Evolutionary conservation across 2,888 invertebrate species (phyloP), one percentile per base, ranked within the genome.

Genomic region (Caenorhabditis sp.): DNA sequence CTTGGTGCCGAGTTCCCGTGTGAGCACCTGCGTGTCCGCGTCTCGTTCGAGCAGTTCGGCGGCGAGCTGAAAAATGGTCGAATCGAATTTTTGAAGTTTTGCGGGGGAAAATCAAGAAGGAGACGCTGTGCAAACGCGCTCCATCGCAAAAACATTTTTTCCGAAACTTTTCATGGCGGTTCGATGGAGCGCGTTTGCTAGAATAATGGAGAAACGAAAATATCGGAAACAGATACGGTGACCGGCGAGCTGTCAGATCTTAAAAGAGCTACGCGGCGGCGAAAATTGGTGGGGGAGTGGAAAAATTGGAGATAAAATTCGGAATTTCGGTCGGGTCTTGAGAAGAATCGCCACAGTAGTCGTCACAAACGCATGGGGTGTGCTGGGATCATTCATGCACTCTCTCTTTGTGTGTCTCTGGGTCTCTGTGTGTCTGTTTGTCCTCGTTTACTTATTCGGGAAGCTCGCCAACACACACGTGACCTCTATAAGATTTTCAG

Each of bases 21-120:
- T 70, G 10, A 83, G 77, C 28, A 80, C 49, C 56, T 86, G 84
- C 6, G 86, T 82, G 61, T 82, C 84, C 19, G 80, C 66, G 38
- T 85, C 85, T n/a, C 82, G 63, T 51, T 85, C 86, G 59, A 88
- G 75, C 10, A 88, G 77, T 54, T 85, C 85, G 63, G 80, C 72
- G 26, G 82, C 84, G 24, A 88, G 74, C 88, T 88, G 85, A 77
- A 88, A 82, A 41, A 10, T 19, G 12, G 10, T 49, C 19, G 49
- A 49, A 22, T 8, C 7, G 22, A 49, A 49, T 6, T 2, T 38
- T 38, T 10, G 2, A 10, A 10, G 6, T 6, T 38, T 10, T 38
- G 4, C 49, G 28, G 54, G n/a, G 22, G 24, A 59, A 10, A n/a
- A 35, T 4, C 6, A 16, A 14, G 8, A 31, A 14, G 14, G 24